A percentile compares a stretch with the other conserved stretches of the same genome.
phyloP scores from a whole-genome alignment of 64 coral and sea anemone species.

The Pachyseris speciosa region DNA sequence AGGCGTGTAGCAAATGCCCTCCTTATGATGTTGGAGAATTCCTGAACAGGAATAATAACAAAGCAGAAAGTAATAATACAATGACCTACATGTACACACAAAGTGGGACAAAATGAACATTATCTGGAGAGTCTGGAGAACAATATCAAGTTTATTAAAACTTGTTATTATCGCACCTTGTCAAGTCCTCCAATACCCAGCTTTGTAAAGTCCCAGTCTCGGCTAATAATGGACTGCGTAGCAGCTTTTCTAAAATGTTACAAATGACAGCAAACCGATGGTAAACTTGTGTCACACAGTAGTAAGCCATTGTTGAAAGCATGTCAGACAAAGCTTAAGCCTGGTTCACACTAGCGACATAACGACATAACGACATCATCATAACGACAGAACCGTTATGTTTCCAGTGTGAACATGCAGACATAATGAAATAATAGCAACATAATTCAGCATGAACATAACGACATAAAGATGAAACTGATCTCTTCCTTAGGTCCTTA shows the following conservation, averaged over 20 bases:
- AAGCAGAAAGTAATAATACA: not conserved
- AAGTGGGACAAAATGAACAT: not conserved
- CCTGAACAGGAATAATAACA: conserved; percentile 18
- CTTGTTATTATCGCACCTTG: conserved; percentile 59
- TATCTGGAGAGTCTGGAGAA: too few species aligned
- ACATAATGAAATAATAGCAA: too few species aligned
- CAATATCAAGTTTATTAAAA: not conserved
- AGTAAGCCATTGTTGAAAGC: too few species aligned
- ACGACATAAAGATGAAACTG: too few species aligned
- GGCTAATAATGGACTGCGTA: conserved; percentile 95
- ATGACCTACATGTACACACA: not conserved
- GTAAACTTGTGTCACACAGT: not conserved
- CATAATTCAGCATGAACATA: too few species aligned
- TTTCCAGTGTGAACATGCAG: too few species aligned
- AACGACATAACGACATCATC: too few species aligned
- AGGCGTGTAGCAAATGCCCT: conserved; percentile 96
- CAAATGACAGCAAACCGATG: not conserved
- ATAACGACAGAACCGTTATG: too few species aligned
- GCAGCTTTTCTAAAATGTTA: conserved; percentile 82
- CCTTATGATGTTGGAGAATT: conserved; percentile 98
- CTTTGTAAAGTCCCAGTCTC: conserved; percentile 99
- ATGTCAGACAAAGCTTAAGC: too few species aligned
- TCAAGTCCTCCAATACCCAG: conserved; percentile 98
- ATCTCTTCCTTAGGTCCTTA: too few species aligned
- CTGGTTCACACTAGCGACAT: too few species aligned